These are phyloP conservation scores for Poecilobothrus nobilitatus DNA, from an alignment of 2,888 invertebrate species.

Conservation along the genomic window DNA sequence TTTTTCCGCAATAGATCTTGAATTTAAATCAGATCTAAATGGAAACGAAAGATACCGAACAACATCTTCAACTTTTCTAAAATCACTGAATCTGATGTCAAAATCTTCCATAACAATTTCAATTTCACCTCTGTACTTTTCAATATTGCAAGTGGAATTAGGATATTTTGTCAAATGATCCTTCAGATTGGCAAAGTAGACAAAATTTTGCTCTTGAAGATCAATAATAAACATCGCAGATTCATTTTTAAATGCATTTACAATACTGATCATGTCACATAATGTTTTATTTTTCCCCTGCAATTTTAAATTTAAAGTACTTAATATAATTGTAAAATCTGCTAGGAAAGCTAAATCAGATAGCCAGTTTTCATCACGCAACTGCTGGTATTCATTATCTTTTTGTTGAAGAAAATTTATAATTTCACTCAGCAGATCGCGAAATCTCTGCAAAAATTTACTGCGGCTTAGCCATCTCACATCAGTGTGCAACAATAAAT, in stretches of 20 bases:
- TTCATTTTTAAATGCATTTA: constrained; percentile 9
- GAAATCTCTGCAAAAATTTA: no score
- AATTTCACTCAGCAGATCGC: no score
- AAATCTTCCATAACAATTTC: not conserved
- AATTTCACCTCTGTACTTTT: not conserved
- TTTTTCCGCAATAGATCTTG: not conserved
- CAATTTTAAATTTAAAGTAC: no score
- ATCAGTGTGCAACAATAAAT: not conserved
- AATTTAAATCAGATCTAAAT: constrained; percentile 3
- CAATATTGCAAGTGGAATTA: not conserved
- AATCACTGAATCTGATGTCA: no score
- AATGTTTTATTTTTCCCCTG: constrained; percentile 8
- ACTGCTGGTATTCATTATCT: no score
- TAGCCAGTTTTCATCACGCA: no score
- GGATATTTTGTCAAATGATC: no score
- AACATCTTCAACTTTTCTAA: not conserved
- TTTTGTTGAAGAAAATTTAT: no score
- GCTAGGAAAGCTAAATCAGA: constrained; percentile 10
- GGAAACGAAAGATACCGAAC: not conserved
- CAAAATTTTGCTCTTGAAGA: no score
- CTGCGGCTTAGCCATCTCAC: no score
- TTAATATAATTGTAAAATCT: constrained; percentile 11
- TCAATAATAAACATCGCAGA: no score
- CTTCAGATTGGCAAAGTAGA: no score
- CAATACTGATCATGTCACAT: constrained; percentile 9